Base-by-base conservation (phyloP, 2,797 vertebrate species). In the Sebastes kiyomatsui region DNA sequence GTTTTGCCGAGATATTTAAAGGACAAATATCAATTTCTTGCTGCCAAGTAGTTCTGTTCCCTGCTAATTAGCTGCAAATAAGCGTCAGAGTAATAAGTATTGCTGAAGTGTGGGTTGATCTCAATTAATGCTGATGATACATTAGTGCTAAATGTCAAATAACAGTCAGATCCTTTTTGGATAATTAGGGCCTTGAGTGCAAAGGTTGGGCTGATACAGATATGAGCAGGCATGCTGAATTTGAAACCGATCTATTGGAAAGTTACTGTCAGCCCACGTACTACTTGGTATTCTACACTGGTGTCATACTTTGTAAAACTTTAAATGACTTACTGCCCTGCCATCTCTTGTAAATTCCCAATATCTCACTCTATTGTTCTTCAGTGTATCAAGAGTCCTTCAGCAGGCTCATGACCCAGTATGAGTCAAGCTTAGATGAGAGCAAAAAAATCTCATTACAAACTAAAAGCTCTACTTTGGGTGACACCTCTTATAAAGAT, bases 281-380 rank as follows among this genome's bases (percentile, higher is more conserved):
- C 86, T 90, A 71, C 79, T 95, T 94, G 70, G 67, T 92, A 95
- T 95, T 95, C 94, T 42, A 75, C 71, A 28, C 84, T 72, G 82
- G 90, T 90, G 88, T 90, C 83, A 93, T 84, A 92, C 92, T 94
- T 92, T 90, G 81, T 92, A 87, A 93, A 95, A 94, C 93, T 94
- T 94, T 88, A 95, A 94, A 94, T 93, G 89, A 94, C 93, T 93
- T 90, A 85, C 90, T 90, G 81, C 86, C 84, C 86, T 75, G 83
- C 86, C 87, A 85, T 92, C 92, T 82, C 86, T 90, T 88, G 87
- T 90, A 93, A 90, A 93, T 92, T 92, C 88, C 79, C 89, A 88
- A 91, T 92, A 93, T 89, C 89, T 89, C 69, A 82, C 85, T 93
- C 87, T 88, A 92, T 94, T 95, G 93, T 94, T 94, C 92, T 92